These are phyloP conservation scores for Carassius auratus DNA, from an alignment of 2,113 vertebrate genomes.

Conservation along the genomic window DNA sequence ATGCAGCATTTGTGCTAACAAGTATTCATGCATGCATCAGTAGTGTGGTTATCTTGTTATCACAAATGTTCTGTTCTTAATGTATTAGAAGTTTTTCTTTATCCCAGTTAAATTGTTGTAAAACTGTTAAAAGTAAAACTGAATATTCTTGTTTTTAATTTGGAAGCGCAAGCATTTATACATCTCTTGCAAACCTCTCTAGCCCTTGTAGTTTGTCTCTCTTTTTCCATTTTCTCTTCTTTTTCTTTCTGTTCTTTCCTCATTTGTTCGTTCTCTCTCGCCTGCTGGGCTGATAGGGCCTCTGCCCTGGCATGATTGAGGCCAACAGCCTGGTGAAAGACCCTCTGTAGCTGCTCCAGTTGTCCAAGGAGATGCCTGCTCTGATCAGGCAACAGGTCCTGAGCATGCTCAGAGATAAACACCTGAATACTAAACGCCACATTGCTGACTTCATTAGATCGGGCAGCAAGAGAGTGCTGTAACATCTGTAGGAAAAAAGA, in stretches of 20 bases:
- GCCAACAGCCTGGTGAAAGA: slow-evolving; percentile 80
- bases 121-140: not conserved
- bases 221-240: slow-evolving; percentile 58
- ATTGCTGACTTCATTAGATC: slow-evolving; percentile 77
- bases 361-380: slow-evolving; percentile 83
- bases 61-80: not conserved
- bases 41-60: not conserved
- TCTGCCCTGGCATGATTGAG: slow-evolving; percentile 71
- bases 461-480: slow-evolving; percentile 72
- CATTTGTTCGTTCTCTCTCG: slow-evolving; percentile 66
- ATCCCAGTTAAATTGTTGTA: not conserved
- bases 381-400: slow-evolving; percentile 85
- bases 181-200: slow-evolving; percentile 77
- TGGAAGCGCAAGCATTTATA: slow-evolving; percentile 39
- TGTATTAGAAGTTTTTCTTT: not conserved
- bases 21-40: not conserved
- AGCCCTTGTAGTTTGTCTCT: slow-evolving; percentile 66
- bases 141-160: not conserved
- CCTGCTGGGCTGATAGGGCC: slow-evolving; percentile 72
- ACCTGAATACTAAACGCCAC: slow-evolving; percentile 83
- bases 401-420: slow-evolving; percentile 88
- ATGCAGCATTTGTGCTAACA: not conserved
- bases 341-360: slow-evolving; percentile 85
- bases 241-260: slow-evolving; percentile 55
- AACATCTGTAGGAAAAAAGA: slow-evolving; percentile 73